Conservation (phyloP, 2,888 invertebrate species). For the Xanthorhoe spadicearia region DNA sequence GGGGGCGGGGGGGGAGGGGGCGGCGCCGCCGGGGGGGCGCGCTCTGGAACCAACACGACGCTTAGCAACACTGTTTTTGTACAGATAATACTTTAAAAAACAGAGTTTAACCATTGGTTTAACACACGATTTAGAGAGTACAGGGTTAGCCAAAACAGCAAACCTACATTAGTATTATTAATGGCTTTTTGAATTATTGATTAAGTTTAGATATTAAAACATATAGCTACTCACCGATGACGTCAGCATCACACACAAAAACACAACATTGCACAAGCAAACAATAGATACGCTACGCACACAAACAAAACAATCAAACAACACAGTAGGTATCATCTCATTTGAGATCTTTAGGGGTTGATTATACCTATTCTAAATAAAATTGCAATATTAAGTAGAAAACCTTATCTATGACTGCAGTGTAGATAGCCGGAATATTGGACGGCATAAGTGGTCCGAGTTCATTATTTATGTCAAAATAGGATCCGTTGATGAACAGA, state of each 20-base stretch:
- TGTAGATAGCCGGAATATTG: neutral
- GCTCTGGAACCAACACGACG: conserved; percentile 49
- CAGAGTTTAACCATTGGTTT: too few relatives aligned
- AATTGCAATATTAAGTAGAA: neutral
- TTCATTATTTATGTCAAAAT: neutral
- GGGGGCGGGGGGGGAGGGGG: conserved; percentile 71
- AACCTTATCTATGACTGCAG: neutral
- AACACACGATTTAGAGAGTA: too few relatives aligned
- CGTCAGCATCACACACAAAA: conserved; percentile 8
- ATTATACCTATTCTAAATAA: neutral
- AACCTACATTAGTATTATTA: neutral
- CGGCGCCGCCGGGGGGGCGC: conserved; percentile 50
- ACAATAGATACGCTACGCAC: conserved; percentile 45
- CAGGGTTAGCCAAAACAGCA: neutral
- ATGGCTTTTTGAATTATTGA: neutral
- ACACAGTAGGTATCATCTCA: neutral
- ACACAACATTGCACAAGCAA: conserved; percentile 47
- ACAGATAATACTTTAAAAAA: too few relatives aligned
- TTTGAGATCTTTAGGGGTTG: neutral
- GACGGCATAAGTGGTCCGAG: neutral
- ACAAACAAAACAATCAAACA: conserved; percentile 23
- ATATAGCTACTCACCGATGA: conserved; percentile 10
- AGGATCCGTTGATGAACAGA: conserved; percentile 14
- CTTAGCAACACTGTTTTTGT: neutral
- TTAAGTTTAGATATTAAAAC: neutral